Conservation (phyloP, 2,797 vertebrate species). For the Danio albolineatus region DNA sequence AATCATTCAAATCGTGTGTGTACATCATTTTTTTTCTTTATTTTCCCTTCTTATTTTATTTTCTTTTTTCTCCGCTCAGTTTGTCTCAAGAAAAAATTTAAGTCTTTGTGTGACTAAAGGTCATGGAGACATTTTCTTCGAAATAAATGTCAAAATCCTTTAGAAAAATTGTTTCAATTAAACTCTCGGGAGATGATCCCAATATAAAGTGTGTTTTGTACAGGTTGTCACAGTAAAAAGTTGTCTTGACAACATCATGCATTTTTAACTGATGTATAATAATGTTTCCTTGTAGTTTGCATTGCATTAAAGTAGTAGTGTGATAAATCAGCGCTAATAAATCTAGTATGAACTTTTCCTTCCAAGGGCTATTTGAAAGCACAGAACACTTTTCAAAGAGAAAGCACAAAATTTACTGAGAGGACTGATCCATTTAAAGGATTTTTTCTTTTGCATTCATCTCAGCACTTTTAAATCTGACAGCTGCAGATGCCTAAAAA, state of each 20-base stretch:
- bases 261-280: not conserved
- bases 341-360: not conserved
- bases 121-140: not conserved
- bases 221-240: not conserved
- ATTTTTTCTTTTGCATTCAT: not conserved
- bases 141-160: slow-evolving; percentile 1
- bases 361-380: not conserved
- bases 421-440: not conserved
- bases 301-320: not conserved
- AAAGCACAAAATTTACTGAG: not conserved
- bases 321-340: no score
- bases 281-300: not conserved
- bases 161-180: not conserved
- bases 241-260: not conserved
- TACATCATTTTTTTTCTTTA: not conserved
- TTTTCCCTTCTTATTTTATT: no score
- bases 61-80: no score
- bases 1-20: not conserved
- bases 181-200: not conserved
- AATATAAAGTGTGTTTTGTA: not conserved
- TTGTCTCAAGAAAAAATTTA: not conserved
- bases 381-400: not conserved
- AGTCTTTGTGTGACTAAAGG: not conserved
- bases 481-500: not conserved
- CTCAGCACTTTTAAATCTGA: not conserved